phyloP scores from a whole-genome alignment of 2,888 invertebrate genomes.

The Ephialtes manifestator region DNA sequence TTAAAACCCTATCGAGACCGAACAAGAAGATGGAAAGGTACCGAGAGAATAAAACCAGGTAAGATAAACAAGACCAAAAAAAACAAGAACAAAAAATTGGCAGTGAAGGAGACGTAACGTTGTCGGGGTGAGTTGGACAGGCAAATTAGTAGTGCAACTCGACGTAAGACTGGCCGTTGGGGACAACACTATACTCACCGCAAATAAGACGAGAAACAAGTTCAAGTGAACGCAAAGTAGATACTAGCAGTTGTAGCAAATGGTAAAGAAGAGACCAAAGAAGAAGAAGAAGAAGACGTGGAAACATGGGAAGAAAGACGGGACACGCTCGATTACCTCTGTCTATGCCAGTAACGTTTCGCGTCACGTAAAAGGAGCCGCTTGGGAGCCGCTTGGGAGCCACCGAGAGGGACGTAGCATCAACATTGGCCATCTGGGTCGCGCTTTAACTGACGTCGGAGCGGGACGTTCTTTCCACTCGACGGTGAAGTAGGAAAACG shows the following conservation, averaged over 20 bases:
- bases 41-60: background rate
- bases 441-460: slow-evolving; percentile 51
- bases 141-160: slow-evolving; percentile 30
- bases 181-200: background rate
- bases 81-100: background rate
- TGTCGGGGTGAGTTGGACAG: background rate
- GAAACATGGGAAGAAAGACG: slow-evolving; percentile 32
- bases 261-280: background rate
- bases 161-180: background rate
- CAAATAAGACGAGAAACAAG: background rate
- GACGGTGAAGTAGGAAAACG: slow-evolving; percentile 12
- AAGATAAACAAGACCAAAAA: background rate
- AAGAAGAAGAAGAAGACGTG: background rate
- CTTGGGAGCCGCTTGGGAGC: slow-evolving; percentile 45
- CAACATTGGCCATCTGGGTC: slow-evolving; percentile 51
- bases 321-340: slow-evolving; percentile 54
- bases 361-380: slow-evolving; percentile 40
- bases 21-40: slow-evolving; percentile 16
- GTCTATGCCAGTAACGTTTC: slow-evolving; percentile 52
- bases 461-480: slow-evolving; percentile 29
- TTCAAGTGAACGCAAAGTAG: slow-evolving; percentile 32
- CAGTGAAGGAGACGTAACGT: background rate
- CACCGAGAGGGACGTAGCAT: slow-evolving; percentile 12
- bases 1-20: slow-evolving; percentile 40
- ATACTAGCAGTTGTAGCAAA: background rate